These are phyloP conservation scores for Fulmarus glacialis DNA, from an alignment of 2,113 vertebrate genomes.

Conservation along the genomic window DNA sequence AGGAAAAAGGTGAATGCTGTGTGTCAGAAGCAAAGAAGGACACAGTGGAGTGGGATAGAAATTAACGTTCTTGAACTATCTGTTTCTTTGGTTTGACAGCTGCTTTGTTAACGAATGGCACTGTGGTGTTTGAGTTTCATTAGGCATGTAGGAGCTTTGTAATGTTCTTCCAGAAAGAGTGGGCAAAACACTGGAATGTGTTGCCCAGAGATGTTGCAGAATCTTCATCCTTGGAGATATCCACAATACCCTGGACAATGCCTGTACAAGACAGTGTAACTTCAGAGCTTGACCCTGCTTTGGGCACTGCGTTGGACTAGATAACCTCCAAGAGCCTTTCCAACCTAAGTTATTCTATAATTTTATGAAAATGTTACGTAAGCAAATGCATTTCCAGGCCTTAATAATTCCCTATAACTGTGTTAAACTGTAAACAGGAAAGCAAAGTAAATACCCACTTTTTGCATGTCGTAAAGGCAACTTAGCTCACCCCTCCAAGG, in stretches of 20 bases:
- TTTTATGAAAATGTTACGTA: background rate
- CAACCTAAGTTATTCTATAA: background rate
- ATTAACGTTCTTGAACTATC: background rate
- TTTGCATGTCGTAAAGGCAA: background rate
- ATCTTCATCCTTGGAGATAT: background rate
- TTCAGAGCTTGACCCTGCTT: background rate
- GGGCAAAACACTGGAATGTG: background rate
- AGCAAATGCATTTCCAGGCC: background rate
- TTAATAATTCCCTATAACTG: background rate
- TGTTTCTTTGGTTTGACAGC: background rate
- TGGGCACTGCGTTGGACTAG: background rate
- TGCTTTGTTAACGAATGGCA: background rate
- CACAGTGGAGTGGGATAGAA: background rate
- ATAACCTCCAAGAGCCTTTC: background rate
- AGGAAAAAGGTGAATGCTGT: background rate
- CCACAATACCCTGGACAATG: background rate
- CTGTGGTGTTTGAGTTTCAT: background rate
- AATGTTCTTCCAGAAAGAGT: background rate
- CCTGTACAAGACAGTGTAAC: background rate
- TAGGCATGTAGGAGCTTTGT: background rate
- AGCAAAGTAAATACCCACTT: background rate
- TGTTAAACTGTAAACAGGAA: constrained; percentile 21
- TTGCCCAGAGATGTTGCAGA: background rate
- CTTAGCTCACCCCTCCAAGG: constrained; percentile 14
- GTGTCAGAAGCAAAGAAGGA: background rate